These are phyloP conservation scores for Pelosia muscerda DNA, from an alignment of 2,888 invertebrate species.

Conservation along the genomic window DNA sequence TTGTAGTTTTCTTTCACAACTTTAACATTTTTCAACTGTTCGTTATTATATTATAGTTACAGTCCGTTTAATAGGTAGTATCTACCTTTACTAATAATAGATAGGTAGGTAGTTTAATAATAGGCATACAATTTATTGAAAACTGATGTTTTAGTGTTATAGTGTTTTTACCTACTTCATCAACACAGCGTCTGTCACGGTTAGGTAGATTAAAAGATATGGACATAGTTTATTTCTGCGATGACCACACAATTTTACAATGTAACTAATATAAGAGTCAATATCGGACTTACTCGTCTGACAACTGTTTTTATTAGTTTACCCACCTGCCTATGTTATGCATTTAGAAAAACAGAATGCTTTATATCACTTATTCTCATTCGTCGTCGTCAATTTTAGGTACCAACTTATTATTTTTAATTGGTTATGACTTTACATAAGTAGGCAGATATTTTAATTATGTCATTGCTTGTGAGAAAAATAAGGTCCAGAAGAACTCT, in stretches of 20 bases:
- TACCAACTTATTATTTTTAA: background rate
- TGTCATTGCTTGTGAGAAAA: background rate
- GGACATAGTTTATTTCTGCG: background rate
- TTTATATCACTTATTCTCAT: background rate
- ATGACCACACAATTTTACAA: background rate
- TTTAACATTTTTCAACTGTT: too few relatives aligned
- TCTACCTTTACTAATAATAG: background rate
- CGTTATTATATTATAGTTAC: background rate
- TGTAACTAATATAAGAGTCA: background rate
- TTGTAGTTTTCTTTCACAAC: too few relatives aligned
- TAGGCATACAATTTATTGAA: too few relatives aligned
- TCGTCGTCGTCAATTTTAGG: constrained; percentile 1
- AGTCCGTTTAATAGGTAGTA: background rate
- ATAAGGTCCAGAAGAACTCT: background rate
- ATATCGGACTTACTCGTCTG: background rate
- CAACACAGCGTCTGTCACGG: background rate
- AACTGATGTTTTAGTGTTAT: too few relatives aligned
- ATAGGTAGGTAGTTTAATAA: background rate
- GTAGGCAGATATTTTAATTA: background rate
- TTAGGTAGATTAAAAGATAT: too few relatives aligned
- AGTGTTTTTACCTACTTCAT: background rate
- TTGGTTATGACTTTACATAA: background rate
- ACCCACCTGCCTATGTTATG: constrained; percentile 9
- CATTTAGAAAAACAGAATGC: background rate
- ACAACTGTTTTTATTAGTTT: constrained; percentile 2